Evolutionary conservation across 1,140 invertebrate species (phyloP).

Genomic region (Penaeus indicus): DNA sequence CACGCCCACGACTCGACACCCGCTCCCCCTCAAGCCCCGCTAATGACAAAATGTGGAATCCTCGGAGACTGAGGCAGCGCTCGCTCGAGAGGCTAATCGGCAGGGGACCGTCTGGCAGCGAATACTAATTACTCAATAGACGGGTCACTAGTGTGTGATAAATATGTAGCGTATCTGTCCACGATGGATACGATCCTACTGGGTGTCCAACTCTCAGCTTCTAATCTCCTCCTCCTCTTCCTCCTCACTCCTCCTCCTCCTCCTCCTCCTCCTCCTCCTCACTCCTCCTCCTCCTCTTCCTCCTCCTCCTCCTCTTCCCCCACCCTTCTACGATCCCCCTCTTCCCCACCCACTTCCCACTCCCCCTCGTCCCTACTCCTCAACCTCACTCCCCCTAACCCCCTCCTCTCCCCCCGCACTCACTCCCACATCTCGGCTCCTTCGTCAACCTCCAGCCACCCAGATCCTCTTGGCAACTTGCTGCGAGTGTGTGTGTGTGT

Average conservation of each 20-base stretch:
- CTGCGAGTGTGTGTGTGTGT: no score
- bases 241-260: background rate
- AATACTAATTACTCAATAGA: constrained; percentile 43
- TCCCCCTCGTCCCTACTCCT: background rate
- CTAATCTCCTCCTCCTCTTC: background rate
- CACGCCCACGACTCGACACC: background rate
- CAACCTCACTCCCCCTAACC: background rate
- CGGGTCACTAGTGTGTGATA: constrained; percentile 30
- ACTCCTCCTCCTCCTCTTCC: no score
- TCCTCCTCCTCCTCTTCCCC: no score
- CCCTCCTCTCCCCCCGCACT: no score
- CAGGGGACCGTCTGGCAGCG: constrained; percentile 17
- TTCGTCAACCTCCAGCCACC: no score
- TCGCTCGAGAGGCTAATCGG: constrained; percentile 5
- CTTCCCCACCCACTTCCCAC: background rate
- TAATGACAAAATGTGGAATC: background rate
- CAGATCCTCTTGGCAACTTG: no score
- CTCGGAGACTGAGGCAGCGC: background rate
- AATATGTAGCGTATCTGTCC: constrained; percentile 53
- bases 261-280: no score
- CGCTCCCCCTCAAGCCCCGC: background rate
- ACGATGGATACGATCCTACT: constrained; percentile 17
- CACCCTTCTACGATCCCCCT: background rate
- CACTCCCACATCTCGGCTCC: no score
- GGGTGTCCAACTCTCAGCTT: background rate